Evolutionary conservation across 2,888 invertebrate genomes (phyloP).

Genomic region (Nephrocerus scutellatus): DNA sequence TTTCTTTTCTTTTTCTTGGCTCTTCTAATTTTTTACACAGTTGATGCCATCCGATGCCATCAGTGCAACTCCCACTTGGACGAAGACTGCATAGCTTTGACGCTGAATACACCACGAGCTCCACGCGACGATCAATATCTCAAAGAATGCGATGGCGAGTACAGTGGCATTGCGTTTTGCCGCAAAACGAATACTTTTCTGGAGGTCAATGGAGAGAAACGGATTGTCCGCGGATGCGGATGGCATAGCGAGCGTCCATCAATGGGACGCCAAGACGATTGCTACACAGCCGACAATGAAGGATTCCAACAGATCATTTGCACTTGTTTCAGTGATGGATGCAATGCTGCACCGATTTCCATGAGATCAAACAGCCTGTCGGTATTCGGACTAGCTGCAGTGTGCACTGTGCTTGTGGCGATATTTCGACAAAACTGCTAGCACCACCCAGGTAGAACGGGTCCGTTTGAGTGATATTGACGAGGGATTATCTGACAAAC

Average conservation of each 20-base stretch:
- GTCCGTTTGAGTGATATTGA: constrained; percentile 18
- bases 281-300: constrained; percentile 58
- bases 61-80: constrained; percentile 68
- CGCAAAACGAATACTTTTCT: constrained; percentile 62
- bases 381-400: constrained; percentile 18
- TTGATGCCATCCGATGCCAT: constrained; percentile 57
- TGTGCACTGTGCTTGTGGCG: constrained; percentile 20
- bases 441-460: constrained; percentile 3
- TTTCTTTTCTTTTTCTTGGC: constrained; percentile 5
- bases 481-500: constrained; percentile 17
- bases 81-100: constrained; percentile 57
- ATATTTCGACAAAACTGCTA: constrained; percentile 22
- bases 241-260: constrained; percentile 48
- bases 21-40: constrained; percentile 38
- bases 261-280: constrained; percentile 41
- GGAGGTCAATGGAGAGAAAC: constrained; percentile 44
- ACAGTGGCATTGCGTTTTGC: constrained; percentile 53
- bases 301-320: constrained; percentile 59
- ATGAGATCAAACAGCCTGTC: too few relatives aligned
- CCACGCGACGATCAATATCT: constrained; percentile 47
- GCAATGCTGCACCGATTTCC: constrained; percentile 50
- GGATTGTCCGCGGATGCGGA: constrained; percentile 57
- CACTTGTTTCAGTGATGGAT: constrained; percentile 57
- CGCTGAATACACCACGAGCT: constrained; percentile 49
- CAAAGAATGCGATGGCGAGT: constrained; percentile 45